Percentiles rank a stretch among this genome's conserved stretches.
Evolutionary conservation across 2,113 vertebrate genomes (phyloP).

Genomic region (Leptocoma aspasia): DNA sequence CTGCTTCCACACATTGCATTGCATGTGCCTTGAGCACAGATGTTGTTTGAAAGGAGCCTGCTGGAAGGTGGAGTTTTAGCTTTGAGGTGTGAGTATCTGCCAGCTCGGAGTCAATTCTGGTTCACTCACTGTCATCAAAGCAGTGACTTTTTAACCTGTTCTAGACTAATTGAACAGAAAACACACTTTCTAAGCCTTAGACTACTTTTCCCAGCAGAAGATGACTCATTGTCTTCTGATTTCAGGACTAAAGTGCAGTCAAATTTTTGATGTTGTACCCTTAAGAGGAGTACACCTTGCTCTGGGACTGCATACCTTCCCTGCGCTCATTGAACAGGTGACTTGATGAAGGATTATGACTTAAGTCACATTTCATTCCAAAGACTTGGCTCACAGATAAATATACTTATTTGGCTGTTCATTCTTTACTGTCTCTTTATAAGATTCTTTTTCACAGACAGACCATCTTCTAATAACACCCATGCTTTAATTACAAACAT

Average conservation of each 20-base stretch:
- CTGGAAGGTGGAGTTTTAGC: background rate
- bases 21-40: background rate
- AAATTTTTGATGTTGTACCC: background rate
- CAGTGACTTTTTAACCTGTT: background rate
- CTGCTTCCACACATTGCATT: background rate
- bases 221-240: background rate
- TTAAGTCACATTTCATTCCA: background rate
- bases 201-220: background rate
- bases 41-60: background rate
- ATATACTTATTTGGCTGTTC: background rate
- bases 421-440: background rate
- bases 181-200: background rate
- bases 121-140: background rate
- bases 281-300: background rate
- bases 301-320: background rate
- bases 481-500: background rate
- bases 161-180: background rate
- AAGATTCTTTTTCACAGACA: background rate
- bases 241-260: background rate
- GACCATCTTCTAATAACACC: background rate
- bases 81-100: background rate
- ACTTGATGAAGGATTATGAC: background rate
- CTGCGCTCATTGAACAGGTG: background rate
- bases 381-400: background rate
- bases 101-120: background rate